These are phyloP conservation scores for Montipora capitata DNA, from an alignment of 92 coral and sea anemone species.

Conservation along the genomic window DNA sequence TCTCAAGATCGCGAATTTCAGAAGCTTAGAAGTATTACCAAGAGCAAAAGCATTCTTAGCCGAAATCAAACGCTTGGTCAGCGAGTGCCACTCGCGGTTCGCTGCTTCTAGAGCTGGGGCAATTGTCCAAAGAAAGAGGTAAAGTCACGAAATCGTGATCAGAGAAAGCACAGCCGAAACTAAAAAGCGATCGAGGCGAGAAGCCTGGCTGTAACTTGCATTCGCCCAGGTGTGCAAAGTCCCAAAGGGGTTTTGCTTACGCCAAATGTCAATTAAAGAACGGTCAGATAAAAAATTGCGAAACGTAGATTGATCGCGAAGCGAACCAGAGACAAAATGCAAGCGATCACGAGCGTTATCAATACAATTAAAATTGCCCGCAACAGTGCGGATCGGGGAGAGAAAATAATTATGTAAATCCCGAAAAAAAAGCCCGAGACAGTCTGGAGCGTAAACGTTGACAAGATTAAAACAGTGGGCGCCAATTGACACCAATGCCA, in stretches of 20 bases:
- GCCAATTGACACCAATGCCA: too few species aligned
- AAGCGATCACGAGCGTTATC: too few species aligned
- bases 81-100: not conserved
- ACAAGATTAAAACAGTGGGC: too few species aligned
- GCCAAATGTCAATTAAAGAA: constrained; percentile 5
- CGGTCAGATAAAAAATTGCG: not conserved
- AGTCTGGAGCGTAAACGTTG: too few species aligned
- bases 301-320: not conserved
- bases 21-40: not conserved
- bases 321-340: too few species aligned
- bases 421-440: too few species aligned
- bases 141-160: not conserved
- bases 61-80: not conserved
- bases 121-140: not conserved
- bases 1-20: not conserved
- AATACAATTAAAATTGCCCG: too few species aligned
- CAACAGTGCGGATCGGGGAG: too few species aligned
- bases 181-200: constrained; percentile 1
- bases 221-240: not conserved
- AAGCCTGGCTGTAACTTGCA: not conserved
- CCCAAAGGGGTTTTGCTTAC: not conserved
- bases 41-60: not conserved
- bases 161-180: not conserved
- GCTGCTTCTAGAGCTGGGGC: too few species aligned
- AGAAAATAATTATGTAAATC: too few species aligned